Evolutionary conservation across 2,888 invertebrate genomes (phyloP).

Genomic region (Gymnosoma rotundatum): DNA sequence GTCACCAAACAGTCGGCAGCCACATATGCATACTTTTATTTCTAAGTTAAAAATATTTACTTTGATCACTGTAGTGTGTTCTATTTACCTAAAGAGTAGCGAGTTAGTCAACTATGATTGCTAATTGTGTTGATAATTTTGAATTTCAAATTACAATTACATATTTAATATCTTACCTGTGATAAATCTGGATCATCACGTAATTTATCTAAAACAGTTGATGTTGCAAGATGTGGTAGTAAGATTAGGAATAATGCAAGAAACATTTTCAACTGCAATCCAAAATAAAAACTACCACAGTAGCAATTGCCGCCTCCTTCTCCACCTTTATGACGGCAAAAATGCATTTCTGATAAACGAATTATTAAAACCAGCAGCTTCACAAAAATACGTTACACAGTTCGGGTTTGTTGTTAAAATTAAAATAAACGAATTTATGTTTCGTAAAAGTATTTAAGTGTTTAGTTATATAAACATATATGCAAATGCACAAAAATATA

Average conservation of each 20-base stretch:
- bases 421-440: not conserved
- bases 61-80: too few species aligned
- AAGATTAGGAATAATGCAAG: slow-evolving; percentile 51
- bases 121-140: slow-evolving; percentile 17
- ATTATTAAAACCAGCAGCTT: slow-evolving; percentile 33
- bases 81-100: not conserved
- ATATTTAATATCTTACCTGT: slow-evolving; percentile 83
- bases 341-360: slow-evolving; percentile 50
- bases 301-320: slow-evolving; percentile 9
- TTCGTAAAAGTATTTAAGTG: slow-evolving; percentile 14
- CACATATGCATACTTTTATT: too few species aligned
- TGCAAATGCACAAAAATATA: not conserved
- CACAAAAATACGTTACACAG: slow-evolving; percentile 41
- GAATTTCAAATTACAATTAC: not conserved
- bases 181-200: slow-evolving; percentile 86
- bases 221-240: slow-evolving; percentile 71
- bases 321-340: slow-evolving; percentile 35
- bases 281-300: slow-evolving; percentile 26
- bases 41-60: too few species aligned
- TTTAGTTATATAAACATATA: slow-evolving; percentile 39
- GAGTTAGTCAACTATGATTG: not conserved
- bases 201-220: slow-evolving; percentile 86
- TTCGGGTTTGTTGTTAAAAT: slow-evolving; percentile 5
- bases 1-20: too few species aligned
- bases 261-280: slow-evolving; percentile 27